Percentiles rank a stretch among this genome's conserved stretches.
These are phyloP conservation scores for Sebastiscus albofasciatus DNA, from an alignment of 2,797 vertebrate genomes.

Conservation along the genomic window DNA sequence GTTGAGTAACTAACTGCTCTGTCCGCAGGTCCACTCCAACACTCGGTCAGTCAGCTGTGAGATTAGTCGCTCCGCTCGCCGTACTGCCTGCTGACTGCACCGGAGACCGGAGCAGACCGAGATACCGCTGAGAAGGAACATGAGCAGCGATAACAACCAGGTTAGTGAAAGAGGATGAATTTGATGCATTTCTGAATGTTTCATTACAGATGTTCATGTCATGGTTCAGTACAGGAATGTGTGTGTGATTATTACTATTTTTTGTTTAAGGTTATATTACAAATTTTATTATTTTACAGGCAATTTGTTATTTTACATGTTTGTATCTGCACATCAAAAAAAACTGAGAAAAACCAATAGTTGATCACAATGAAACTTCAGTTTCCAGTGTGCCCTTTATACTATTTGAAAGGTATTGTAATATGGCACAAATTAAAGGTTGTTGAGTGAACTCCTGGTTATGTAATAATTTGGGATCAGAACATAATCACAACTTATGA, in stretches of 20 bases:
- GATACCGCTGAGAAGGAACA: constrained; percentile 12
- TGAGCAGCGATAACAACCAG: constrained; percentile 52
- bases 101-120: constrained; percentile 7
- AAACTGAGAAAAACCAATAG: not conserved
- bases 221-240: not conserved
- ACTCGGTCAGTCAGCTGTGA: constrained; percentile 28
- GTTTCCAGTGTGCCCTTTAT: not conserved
- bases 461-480: not conserved
- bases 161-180: constrained; percentile 27
- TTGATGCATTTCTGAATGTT: not conserved
- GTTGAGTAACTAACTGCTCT: constrained; percentile 57
- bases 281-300: not conserved
- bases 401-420: not conserved
- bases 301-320: not conserved
- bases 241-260: not conserved
- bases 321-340: not conserved
- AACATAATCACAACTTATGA: constrained; percentile 12
- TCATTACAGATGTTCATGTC: not conserved
- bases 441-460: not conserved
- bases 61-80: constrained; percentile 31
- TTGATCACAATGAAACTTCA: not conserved
- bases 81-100: constrained; percentile 9
- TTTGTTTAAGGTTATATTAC: not conserved
- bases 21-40: constrained; percentile 31
- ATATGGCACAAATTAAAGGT: not conserved